These are phyloP conservation scores for Lepidothrix coronata DNA, from an alignment of 2,113 vertebrate genomes.

Conservation along the genomic window DNA sequence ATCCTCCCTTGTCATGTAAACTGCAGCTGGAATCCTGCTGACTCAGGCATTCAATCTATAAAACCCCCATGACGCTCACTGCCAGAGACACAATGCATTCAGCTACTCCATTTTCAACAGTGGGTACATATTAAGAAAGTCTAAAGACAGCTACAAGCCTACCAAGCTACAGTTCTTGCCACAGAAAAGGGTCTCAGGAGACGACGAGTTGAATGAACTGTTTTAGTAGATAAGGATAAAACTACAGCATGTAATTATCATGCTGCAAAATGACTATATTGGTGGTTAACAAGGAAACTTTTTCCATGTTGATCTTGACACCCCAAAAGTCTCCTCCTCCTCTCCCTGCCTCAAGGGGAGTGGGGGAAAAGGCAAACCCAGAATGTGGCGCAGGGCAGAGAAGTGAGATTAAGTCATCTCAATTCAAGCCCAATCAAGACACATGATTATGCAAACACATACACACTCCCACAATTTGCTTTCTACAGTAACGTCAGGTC, in stretches of 20 bases:
- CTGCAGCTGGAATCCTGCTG: slow-evolving; percentile 27
- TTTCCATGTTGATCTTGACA: not conserved
- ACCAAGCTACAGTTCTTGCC: not conserved
- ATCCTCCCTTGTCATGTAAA: not conserved
- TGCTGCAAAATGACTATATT: not conserved
- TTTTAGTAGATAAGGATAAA: not conserved
- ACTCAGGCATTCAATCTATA: not conserved
- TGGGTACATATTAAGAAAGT: not conserved
- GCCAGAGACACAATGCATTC: not conserved
- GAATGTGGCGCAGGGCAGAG: not conserved
- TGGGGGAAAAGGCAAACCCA: not conserved
- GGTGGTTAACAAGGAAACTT: not conserved
- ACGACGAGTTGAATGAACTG: not conserved
- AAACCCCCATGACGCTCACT: not conserved
- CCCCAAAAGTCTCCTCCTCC: not conserved
- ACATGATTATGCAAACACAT: not conserved
- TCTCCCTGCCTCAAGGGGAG: not conserved
- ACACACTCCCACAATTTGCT: not conserved
- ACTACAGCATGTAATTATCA: not conserved
- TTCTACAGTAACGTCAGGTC: slow-evolving; percentile 18
- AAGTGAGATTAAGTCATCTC: not conserved
- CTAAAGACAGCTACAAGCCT: not conserved
- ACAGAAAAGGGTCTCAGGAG: not conserved
- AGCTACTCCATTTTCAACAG: not conserved
- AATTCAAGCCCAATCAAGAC: not conserved